Percentiles rank a stretch among this genome's conserved stretches.
Conservation (phyloP, 2,888 invertebrate genomes). For the Dichetophora obliterata region DNA sequence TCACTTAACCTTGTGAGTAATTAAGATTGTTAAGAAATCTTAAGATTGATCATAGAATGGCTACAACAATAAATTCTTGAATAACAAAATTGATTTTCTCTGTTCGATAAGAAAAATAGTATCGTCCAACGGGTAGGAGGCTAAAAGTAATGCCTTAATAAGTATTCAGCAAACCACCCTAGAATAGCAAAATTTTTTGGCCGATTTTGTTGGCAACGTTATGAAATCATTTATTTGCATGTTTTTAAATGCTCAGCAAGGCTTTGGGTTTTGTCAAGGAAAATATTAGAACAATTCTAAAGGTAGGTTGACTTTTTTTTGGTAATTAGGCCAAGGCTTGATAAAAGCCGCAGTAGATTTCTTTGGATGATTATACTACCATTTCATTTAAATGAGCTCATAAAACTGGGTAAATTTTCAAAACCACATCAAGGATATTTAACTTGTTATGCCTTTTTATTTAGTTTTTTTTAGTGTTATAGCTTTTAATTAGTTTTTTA, state of each 20-base stretch:
- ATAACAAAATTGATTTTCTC: not conserved
- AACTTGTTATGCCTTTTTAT: no score
- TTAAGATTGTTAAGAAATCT: not conserved
- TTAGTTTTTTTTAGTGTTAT: no score
- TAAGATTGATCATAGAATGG: not conserved
- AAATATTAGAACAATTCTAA: no score
- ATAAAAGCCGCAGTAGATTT: no score
- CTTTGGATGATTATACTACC: no score
- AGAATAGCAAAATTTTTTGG: conserved; percentile 45
- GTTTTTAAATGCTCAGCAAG: not conserved
- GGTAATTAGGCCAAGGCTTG: no score
- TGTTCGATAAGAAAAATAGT: not conserved
- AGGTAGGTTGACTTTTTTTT: no score
- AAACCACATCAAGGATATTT: no score
- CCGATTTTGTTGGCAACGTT: conserved; percentile 47
- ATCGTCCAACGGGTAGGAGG: not conserved
- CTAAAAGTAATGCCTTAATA: not conserved
- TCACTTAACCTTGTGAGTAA: not conserved
- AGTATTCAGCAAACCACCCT: conserved; percentile 49
- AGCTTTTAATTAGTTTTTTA: no score
- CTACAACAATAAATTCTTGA: not conserved
- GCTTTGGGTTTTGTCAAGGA: no score
- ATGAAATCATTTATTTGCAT: conserved; percentile 47
- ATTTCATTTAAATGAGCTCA: no score
- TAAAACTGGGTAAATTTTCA: no score